Conservation (phyloP, 2,113 vertebrate species). For the Melierax canorus region DNA sequence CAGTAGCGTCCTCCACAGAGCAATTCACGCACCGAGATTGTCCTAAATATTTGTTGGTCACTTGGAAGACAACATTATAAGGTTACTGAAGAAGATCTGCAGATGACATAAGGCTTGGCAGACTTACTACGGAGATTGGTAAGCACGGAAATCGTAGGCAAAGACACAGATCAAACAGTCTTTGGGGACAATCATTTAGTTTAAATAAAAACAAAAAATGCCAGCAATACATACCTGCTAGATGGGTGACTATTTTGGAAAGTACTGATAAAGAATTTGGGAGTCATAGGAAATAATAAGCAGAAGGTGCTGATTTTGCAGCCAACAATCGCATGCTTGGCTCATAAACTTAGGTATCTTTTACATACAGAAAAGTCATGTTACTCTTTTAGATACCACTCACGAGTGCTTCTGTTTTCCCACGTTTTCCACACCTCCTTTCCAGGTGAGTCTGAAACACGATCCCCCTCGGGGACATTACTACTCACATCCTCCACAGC, state of each 20-base stretch:
- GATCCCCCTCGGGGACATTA: rapidly evolving
- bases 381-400: not conserved
- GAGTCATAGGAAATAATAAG: not conserved
- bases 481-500: not conserved
- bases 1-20: no score
- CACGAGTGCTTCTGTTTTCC: not conserved
- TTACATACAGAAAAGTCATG: not conserved
- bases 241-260: not conserved
- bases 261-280: not conserved
- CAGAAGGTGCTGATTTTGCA: not conserved
- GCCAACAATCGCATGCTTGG: not conserved
- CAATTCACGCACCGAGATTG: rapidly evolving
- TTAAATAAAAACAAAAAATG: not conserved
- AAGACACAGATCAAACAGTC: not conserved
- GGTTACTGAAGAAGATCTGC: not conserved
- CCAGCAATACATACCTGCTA: not conserved
- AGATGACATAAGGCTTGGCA: not conserved
- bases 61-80: not conserved
- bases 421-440: not conserved
- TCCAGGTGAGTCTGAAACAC: not conserved
- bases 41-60: not conserved
- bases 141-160: not conserved
- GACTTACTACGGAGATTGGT: not conserved
- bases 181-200: not conserved
- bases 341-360: not conserved